Conservation (phyloP, 2,888 invertebrate genomes). For the Pyrrhia umbra region DNA sequence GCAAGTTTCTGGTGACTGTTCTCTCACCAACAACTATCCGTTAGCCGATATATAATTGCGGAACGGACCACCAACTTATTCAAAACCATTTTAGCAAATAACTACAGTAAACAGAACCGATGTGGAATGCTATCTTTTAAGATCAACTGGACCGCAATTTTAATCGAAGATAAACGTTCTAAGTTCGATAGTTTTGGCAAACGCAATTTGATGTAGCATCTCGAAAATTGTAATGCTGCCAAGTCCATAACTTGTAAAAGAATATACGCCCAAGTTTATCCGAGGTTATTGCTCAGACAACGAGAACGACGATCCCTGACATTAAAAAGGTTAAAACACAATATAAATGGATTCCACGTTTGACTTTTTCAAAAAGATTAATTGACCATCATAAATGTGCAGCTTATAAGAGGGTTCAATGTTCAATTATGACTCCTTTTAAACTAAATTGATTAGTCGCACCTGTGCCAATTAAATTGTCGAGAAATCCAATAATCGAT, state of each 20-base stretch:
- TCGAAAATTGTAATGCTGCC: conserved; percentile 34
- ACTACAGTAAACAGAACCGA: background rate
- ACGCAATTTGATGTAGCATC: conserved; percentile 34
- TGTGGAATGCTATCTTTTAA: conserved; percentile 10
- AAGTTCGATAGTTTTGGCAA: conserved; percentile 34
- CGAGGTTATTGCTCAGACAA: conserved; percentile 32
- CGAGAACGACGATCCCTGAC: background rate
- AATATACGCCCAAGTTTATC: conserved; percentile 36
- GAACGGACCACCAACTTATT: background rate
- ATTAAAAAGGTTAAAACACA: conserved; percentile 3
- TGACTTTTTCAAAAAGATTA: background rate
- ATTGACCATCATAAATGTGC: background rate
- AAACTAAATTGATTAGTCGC: conserved; percentile 26
- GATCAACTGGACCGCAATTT: conserved; percentile 23
- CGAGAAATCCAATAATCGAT: conserved; percentile 6
- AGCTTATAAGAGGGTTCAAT: conserved; percentile 1
- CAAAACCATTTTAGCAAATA: background rate
- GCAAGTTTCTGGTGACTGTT: too few species aligned
- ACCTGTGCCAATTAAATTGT: conserved; percentile 29
- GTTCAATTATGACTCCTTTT: conserved; percentile 10
- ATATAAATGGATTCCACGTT: conserved; percentile 7
- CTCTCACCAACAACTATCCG: background rate
- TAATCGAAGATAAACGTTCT: conserved; percentile 33
- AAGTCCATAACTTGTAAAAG: conserved; percentile 28
- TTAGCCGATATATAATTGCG: background rate